Evolutionary conservation across 2,797 vertebrate species (phyloP), one percentile per base, ranked within the genome.

Genomic region (Sebastes diploproa): DNA sequence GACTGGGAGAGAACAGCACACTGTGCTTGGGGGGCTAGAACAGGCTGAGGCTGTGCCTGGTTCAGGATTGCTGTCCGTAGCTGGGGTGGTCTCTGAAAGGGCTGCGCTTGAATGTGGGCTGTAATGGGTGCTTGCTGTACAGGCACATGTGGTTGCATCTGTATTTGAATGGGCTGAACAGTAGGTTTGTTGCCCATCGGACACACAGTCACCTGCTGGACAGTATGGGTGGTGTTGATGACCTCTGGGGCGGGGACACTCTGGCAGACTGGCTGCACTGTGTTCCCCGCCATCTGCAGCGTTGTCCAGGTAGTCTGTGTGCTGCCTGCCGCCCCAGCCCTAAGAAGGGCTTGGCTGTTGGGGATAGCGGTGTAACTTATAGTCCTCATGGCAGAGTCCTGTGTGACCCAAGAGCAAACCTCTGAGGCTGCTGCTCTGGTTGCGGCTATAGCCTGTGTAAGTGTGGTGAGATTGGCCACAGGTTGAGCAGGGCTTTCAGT

Each of bases 301-400:
- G 98, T 99, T 22, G 98, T 99, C 98, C 98, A 99, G 0, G 98
- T 99, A 9, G 98, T 99, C 93, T 99, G 98, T 2, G 98, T 99
- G 90, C 97, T 98, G 78, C 97, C 97, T 81, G 97, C 95, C 2
- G 97, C 95, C 81, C 95, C 96, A 29, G 96, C 92, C 79, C 95
- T 96, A 77, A 94, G 93, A 75, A 95, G 91, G 69, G 90, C 81
- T 70, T 92, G 94, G 68, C 86, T 95, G 75, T 91, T 80, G 32
- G 94, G 92, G 1, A 95, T 77, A 9, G 63, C 77, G 10, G 94
- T 91, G 29, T 92, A 94, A 77, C 90, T 91, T 59, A 93, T 67
- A 1, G 86, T 88, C 5, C 94, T 94, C 16, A 88, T 75, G 59
- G 93, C 91, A 79, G 90, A 91, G 50, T 94, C 95, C 55, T 91